Conservation (phyloP, 2,113 vertebrate genomes). For the Pygoscelis adeliae region DNA sequence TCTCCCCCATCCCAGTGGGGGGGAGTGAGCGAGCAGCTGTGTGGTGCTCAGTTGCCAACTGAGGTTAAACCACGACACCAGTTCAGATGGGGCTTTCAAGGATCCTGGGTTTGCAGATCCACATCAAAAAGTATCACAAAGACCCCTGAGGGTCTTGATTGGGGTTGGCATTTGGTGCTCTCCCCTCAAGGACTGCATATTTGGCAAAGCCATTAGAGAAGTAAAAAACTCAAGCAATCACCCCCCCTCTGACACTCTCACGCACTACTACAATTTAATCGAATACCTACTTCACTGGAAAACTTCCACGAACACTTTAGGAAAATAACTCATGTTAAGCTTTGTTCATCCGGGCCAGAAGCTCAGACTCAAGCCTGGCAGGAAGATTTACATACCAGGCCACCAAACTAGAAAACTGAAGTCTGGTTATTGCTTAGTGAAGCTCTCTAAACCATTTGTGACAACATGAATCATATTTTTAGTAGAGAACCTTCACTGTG, state of each 20-base stretch:
- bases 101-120: background rate
- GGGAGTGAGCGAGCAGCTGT: too few relatives aligned
- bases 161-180: background rate
- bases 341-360: background rate
- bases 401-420: background rate
- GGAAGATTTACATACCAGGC: background rate
- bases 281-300: background rate
- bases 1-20: too few relatives aligned
- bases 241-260: background rate
- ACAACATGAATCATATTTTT: background rate
- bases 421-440: background rate
- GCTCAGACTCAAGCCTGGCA: background rate
- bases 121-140: background rate
- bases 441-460: background rate
- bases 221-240: background rate
- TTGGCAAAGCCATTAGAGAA: background rate
- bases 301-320: background rate
- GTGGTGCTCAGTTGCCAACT: too few relatives aligned
- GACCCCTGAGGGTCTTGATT: background rate
- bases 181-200: accelerated
- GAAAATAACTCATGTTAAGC: background rate
- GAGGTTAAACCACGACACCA: background rate
- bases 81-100: background rate
- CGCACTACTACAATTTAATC: background rate
- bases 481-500: background rate